Base-by-base conservation (phyloP, 2,888 invertebrate species). In the Neuroscelio doddi region DNA sequence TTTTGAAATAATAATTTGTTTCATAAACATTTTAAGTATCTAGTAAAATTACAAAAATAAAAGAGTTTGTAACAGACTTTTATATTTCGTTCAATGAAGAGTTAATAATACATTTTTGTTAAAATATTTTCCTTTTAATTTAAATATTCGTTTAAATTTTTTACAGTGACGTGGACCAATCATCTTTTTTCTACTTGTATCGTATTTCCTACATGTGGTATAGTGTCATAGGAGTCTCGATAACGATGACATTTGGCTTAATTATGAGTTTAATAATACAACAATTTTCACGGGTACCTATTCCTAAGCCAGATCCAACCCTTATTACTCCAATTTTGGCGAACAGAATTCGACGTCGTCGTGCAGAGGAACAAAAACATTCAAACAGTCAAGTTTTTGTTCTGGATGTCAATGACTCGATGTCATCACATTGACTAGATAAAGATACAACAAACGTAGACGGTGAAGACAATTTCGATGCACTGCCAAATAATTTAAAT, bases 131-230 rank as follows among this genome's bases (percentile, higher is more conserved):
- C n/a, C n/a, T n/a, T n/a, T n/a, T n/a, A n/a, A 8, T 12, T 27
- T 10, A 3, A 8, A 30, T 30, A 30, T n/a, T n/a, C n/a, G n/a
- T n/a, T 38, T 30, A 3, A 8, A 2, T 12, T 34, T 8, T 14
- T 61, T 53, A 12, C 42, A 64, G 64, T 3, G 55, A 64, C 9
- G 30, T 46, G 3, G 70, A 75, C 24, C 53, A 67, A 12, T 62
- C 71, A 1, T 46, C 64, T 0, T 90, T 88, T 76, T 89, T 90
- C 74, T 92, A 90, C 85, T 81, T 91, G n/a, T 91, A 90, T 75
- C 87, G 90, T 69, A 85, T 93, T 16, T 93, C 93, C 0, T 93
- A 92, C 76, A 86, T 92, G 86, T 92, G 92, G 89, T 91, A 90
- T 52, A 89, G 90, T 0, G 85, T 87, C 0, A 67, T 89, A 12